phyloP scores from a whole-genome alignment of 2,797 vertebrate species.

The Helicolenus hilgendorfi region DNA sequence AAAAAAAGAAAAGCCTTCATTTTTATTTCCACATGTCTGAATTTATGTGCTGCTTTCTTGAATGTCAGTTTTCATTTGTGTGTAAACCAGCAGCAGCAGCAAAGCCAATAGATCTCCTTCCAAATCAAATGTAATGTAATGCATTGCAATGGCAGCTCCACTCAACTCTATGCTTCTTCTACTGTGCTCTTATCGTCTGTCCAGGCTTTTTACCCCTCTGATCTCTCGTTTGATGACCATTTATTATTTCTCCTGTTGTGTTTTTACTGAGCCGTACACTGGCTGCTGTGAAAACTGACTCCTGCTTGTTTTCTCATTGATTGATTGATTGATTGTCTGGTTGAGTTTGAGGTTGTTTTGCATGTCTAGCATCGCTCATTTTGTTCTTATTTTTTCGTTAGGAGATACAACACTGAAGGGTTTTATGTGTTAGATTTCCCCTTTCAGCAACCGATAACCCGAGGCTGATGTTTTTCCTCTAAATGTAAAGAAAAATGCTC shows the following conservation, averaged over 20 bases:
- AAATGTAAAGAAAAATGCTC: constrained; percentile 15
- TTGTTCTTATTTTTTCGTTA: constrained; percentile 23
- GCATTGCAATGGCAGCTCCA: constrained; percentile 88
- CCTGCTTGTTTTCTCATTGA: constrained; percentile 57
- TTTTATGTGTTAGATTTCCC: constrained; percentile 77
- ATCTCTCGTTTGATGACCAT: constrained; percentile 55
- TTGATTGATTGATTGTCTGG: constrained; percentile 76
- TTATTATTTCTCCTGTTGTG: constrained; percentile 46
- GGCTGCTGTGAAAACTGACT: constrained; percentile 79
- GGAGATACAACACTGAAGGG: constrained; percentile 86
- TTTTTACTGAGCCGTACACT: constrained; percentile 76
- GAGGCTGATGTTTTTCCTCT: constrained; percentile 58
- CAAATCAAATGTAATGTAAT: constrained; percentile 79
- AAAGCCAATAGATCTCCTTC: constrained; percentile 84
- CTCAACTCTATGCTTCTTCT: constrained; percentile 70
- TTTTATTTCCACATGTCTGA: constrained; percentile 66
- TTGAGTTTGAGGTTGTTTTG: constrained; percentile 80
- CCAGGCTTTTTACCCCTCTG: constrained; percentile 40
- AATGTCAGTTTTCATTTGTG: constrained; percentile 78
- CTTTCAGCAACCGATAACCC: constrained; percentile 62
- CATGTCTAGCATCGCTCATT: constrained; percentile 75
- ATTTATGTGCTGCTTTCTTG: constrained; percentile 73
- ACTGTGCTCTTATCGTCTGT: constrained; percentile 54
- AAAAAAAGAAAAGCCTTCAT: constrained; percentile 54
- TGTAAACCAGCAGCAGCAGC: constrained; percentile 74